Percentiles rank a stretch among this genome's conserved stretches.
Evolutionary conservation across 2,888 invertebrate genomes (phyloP).

Genomic region (Drosophila rubida): DNA sequence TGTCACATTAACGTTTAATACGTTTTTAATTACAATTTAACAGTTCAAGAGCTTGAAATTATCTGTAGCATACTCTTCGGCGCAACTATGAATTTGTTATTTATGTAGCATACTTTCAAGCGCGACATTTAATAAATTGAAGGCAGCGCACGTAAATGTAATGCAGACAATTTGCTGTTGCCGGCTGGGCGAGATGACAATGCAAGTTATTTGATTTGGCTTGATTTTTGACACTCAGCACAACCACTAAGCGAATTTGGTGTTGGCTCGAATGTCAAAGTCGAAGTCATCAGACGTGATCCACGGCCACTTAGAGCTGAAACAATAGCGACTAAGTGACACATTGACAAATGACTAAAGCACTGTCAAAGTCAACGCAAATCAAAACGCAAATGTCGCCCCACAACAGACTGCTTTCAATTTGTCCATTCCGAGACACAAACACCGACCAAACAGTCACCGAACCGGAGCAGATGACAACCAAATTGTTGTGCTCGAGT

Average conservation of each 20-base stretch:
- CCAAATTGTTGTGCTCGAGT: neutral
- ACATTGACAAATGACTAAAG: slow-evolving; percentile 65
- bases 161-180: slow-evolving; percentile 39
- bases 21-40: slow-evolving; percentile 31
- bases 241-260: slow-evolving; percentile 40
- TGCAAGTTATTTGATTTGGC: slow-evolving; percentile 55
- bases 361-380: slow-evolving; percentile 26
- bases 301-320: slow-evolving; percentile 40
- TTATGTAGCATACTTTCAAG: slow-evolving; percentile 7
- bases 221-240: slow-evolving; percentile 44
- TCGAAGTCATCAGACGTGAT: slow-evolving; percentile 44
- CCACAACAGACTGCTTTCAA: slow-evolving; percentile 26
- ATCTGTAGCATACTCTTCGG: slow-evolving; percentile 3
- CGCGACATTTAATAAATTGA: neutral
- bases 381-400: slow-evolving; percentile 37
- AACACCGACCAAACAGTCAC: neutral
- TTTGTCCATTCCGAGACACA: slow-evolving; percentile 31
- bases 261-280: slow-evolving; percentile 41
- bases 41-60: neutral
- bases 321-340: slow-evolving; percentile 68
- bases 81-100: neutral
- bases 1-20: neutral
- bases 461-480: slow-evolving; percentile 19
- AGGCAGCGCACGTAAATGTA: slow-evolving; percentile 15
- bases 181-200: slow-evolving; percentile 33